Conservation (phyloP, 2,797 vertebrate genomes). For the Arrhamphus sclerolepis region DNA sequence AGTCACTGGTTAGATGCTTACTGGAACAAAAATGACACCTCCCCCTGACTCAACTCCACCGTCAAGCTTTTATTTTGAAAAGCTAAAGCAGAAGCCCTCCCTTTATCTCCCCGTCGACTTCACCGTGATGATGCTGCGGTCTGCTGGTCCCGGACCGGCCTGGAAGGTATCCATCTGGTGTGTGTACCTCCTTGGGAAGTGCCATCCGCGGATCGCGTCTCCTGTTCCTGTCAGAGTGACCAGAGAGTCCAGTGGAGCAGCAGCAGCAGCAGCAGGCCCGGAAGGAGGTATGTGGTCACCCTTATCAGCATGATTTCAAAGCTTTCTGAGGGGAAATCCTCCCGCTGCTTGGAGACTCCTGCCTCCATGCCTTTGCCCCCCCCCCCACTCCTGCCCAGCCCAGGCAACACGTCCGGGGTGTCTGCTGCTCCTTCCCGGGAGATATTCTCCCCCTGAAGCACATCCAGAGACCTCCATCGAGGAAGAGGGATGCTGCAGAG, state of each 20-base stretch:
- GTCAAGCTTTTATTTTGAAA: slow-evolving; percentile 48
- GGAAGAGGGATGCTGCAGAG: background rate
- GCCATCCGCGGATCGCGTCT: slow-evolving; percentile 59
- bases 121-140: slow-evolving; percentile 66
- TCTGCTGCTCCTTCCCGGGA: slow-evolving; percentile 28
- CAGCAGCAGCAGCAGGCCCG: slow-evolving; percentile 21
- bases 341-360: slow-evolving; percentile 38
- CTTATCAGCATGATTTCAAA: slow-evolving; percentile 14
- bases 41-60: no score
- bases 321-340: background rate
- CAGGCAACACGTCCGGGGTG: slow-evolving; percentile 41
- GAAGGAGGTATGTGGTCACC: slow-evolving; percentile 66
- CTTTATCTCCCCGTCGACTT: slow-evolving; percentile 13
- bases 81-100: background rate
- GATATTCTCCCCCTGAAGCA: no score
- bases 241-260: slow-evolving; percentile 46
- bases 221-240: slow-evolving; percentile 50
- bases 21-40: no score
- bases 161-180: slow-evolving; percentile 77
- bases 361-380: slow-evolving; percentile 31
- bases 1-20: no score
- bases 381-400: no score
- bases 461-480: slow-evolving; percentile 5
- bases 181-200: slow-evolving; percentile 57
- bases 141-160: slow-evolving; percentile 72